These are phyloP conservation scores for Hippopotamus amphibius DNA, from an alignment of 2,113 vertebrate genomes.

Conservation along the genomic window DNA sequence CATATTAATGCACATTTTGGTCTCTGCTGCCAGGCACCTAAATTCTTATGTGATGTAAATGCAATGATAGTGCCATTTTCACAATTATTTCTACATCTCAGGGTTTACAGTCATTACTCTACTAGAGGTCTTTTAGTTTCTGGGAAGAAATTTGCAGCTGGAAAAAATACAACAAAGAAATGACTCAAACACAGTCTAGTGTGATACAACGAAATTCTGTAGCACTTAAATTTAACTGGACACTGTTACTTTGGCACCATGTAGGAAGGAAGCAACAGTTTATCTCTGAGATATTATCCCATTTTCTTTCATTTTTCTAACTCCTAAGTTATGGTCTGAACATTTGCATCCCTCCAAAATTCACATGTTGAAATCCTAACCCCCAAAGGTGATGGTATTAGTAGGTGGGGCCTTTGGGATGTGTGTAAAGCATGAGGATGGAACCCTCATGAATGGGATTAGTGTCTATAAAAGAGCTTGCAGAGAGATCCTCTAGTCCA, in stretches of 20 bases:
- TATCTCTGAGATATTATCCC: background rate
- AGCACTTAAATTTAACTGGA: background rate
- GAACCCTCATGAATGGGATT: background rate
- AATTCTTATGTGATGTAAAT: background rate
- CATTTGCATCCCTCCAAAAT: background rate
- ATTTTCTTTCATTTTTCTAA: background rate
- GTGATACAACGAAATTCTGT: background rate
- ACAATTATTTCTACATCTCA: background rate
- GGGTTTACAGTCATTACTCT: background rate
- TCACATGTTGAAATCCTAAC: background rate
- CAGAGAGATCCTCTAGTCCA: background rate
- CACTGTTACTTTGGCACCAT: background rate
- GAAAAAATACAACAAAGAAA: background rate
- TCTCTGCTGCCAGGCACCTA: background rate
- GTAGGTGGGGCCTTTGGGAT: background rate
- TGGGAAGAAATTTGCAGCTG: background rate
- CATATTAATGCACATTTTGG: background rate
- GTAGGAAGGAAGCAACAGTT: background rate
- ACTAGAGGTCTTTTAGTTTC: background rate
- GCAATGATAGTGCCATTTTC: background rate
- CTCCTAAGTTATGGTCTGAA: background rate
- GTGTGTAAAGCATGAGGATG: background rate
- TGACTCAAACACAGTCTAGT: background rate
- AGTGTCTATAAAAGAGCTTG: background rate
- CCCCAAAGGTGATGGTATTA: background rate